A percentile compares a stretch with the other conserved stretches of the same genome.
Conservation (phyloP, 2,888 invertebrate genomes). For the Epinotia demarniana region DNA sequence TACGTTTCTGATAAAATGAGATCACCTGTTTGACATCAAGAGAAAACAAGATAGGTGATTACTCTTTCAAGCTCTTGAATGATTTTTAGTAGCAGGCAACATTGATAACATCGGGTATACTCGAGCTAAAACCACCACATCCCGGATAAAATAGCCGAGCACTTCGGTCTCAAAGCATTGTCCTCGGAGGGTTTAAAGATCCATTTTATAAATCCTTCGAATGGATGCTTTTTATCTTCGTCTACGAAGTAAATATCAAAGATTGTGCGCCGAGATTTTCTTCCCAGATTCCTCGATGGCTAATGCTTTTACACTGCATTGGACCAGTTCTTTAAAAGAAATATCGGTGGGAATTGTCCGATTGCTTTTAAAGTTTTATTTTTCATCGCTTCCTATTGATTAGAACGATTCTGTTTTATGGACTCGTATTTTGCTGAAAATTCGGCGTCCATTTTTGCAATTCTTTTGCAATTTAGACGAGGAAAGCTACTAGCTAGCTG, state of each 20-base stretch:
- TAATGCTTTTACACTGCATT: conserved; percentile 42
- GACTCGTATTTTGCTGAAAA: conserved; percentile 9
- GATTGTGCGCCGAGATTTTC: conserved; percentile 48
- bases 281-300: conserved; percentile 35
- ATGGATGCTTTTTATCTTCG: conserved; percentile 67
- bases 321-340: conserved; percentile 35
- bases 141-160: conserved; percentile 10
- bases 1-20: too few species aligned
- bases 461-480: background rate
- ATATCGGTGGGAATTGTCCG: conserved; percentile 33
- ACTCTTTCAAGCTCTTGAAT: background rate
- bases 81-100: background rate
- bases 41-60: background rate
- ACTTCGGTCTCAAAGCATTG: conserved; percentile 47
- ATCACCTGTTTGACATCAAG: too few species aligned
- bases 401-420: conserved; percentile 17
- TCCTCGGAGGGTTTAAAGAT: conserved; percentile 60
- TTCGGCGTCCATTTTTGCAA: background rate
- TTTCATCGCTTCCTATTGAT: conserved; percentile 29
- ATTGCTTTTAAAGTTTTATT: conserved; percentile 32
- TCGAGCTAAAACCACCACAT: conserved; percentile 4
- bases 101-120: conserved; percentile 1
- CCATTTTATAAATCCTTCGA: conserved; percentile 63
- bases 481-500: too few species aligned
- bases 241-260: conserved; percentile 64